Base-by-base conservation (phyloP, 2,113 vertebrate genomes). In the Colossoma macropomum region DNA sequence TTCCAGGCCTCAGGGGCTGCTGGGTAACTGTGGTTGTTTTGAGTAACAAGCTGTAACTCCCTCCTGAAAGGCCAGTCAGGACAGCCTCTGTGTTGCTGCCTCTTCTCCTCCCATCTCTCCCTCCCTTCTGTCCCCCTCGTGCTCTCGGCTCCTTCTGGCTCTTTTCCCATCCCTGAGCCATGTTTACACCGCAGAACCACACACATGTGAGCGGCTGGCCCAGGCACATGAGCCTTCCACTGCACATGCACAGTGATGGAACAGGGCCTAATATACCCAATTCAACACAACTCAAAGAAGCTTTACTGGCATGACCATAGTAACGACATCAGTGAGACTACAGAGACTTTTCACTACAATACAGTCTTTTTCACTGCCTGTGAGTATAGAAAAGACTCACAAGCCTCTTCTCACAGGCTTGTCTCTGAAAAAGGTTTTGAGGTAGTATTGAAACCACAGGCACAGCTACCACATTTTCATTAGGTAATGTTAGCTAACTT, bases 21-120 rank as follows among this genome's bases (percentile, higher is more conserved):
- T 63, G 1, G 19, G 59, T 81, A 69, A 38, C 71, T 81, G 71
- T 54, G 71, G 80, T 54, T 27, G 59, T 81, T 81, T 25, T 75
- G 71, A 81, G 71, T 75, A 82, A 82, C 60, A 56, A 62, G 60
- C 62, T 17, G 62, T 25, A 56, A 48, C 72, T 66, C 41, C 72
- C 62, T 38, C 16, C 56, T 78, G 25, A 21, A 25, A 76, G 34
- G 9, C 56, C 70, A 17, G 16, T 25, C 70, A 1, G 79, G 56
- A 81, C 48, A 27, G 62, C 80, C 62, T 34, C 63, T 41, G 15
- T 21, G 50, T 56, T 56, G 63, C 21, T 63, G 54, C 68, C 30
- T 54, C n/a, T 71, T 23, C 63, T 66, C 41, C 63, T 68, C 12
- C 60, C 38, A 34, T 38, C 62, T 56, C 52, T 75, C 32, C 52